Base-by-base conservation (phyloP, 1,140 invertebrate species). In the Coptotermes formosanus region DNA sequence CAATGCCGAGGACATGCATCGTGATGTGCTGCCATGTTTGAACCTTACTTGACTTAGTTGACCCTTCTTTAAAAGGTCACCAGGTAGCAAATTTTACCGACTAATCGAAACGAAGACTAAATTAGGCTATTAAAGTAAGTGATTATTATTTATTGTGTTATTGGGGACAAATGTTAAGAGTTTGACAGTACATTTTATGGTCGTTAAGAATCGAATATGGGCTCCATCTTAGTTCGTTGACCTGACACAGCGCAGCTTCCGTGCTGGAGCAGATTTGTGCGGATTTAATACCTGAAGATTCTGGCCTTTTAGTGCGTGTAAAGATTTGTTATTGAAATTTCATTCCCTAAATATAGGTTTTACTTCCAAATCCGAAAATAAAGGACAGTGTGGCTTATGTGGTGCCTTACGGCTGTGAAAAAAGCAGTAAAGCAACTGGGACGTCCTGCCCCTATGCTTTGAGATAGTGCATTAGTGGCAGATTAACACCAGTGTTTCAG, bases 221-320 rank as follows among this genome's bases (percentile, higher is more conserved):
- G 25, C 7, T 75, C 64, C 64, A 75, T 75, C 64, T 75, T 75
- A 75, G 64, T 75, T 75, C 64, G 64, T n/a, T 75, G 64, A 75
- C n/a, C 64, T 75, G n/a, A 75, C 64, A 75, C 25, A 64, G 59
- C 59, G 25, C 59, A 21, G 59, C 2, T 23, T 64, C 59, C 21
- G 19, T 75, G n/a, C 25, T n/a, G 8, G 64, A 75, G 64, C 25
- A 75, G n/a, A 75, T 75, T n/a, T 75, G 64, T 55, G 21, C n/a
- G 64, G 8, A 75, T 75, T 75, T 75, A 75, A 55, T 55, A 55
- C 4, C 14, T 55, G 52, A 55, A 8, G 6, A 55, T 55, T 55
- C 16, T 1, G 19, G 52, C 52, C 9, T 7, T 48, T 21, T 21
- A 55, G 19, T 55, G 14, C 19, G 52, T 55, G 1, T 16, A 19